These are phyloP conservation scores for Dione vanillae DNA, from an alignment of 2,888 invertebrate species.

Conservation along the genomic window DNA sequence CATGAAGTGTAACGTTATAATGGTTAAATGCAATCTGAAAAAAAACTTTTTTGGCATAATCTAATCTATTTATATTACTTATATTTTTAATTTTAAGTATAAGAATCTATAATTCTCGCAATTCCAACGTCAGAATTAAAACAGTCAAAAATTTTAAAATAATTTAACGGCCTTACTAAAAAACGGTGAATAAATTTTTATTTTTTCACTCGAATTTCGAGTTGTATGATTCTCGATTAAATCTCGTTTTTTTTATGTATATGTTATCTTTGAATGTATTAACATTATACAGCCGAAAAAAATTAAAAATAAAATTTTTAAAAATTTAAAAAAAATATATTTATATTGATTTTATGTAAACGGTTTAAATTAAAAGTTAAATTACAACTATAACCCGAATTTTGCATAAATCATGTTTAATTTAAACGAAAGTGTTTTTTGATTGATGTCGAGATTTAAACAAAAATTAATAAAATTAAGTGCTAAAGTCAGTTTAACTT, in stretches of 20 bases:
- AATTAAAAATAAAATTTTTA: no score
- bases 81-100: slow-evolving; percentile 21
- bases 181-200: slow-evolving; percentile 12
- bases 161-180: slow-evolving; percentile 22
- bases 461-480: not conserved
- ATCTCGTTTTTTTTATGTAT: slow-evolving; percentile 10
- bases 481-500: not conserved
- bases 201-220: slow-evolving; percentile 10
- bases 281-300: not conserved
- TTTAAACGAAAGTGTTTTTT: no score
- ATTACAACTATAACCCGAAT: no score
- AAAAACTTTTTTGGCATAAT: slow-evolving; percentile 39
- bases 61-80: slow-evolving; percentile 31
- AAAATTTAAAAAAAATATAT: no score
- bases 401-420: no score
- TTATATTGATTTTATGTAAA: not conserved
- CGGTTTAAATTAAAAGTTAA: no score
- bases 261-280: slow-evolving; percentile 7
- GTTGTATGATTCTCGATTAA: slow-evolving; percentile 13
- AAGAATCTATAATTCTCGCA: slow-evolving; percentile 25
- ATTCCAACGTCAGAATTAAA: slow-evolving; percentile 31
- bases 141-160: slow-evolving; percentile 36
- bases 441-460: not conserved
- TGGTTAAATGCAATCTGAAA: slow-evolving; percentile 41
- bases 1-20: slow-evolving; percentile 20